phyloP scores from a whole-genome alignment of 1,140 invertebrate genomes.

The Lucilia cuprina region DNA sequence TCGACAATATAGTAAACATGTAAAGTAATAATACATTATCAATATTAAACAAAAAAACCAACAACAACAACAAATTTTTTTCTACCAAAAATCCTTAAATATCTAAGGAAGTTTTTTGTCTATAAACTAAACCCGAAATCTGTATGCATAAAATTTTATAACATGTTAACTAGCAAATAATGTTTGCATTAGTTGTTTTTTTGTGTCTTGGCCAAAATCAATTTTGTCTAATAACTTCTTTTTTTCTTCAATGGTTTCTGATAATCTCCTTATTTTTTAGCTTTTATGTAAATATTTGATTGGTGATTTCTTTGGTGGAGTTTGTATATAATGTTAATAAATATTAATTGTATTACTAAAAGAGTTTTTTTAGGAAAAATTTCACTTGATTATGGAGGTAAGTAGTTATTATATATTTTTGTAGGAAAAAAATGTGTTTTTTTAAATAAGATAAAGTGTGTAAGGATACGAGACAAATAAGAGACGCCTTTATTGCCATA shows the following conservation, averaged over 20 bases:
- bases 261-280: background rate
- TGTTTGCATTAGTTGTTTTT: background rate
- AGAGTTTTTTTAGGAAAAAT: background rate
- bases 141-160: conserved; percentile 59
- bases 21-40: conserved; percentile 10
- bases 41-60: conserved; percentile 6
- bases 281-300: background rate
- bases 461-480: background rate
- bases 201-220: background rate
- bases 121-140: background rate
- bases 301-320: background rate
- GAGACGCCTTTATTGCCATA: conserved; percentile 53
- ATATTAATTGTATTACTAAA: conserved; percentile 19
- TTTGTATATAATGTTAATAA: background rate
- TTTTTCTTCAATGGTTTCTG: background rate
- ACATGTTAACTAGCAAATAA: conserved; percentile 31
- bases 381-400: background rate
- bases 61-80: background rate
- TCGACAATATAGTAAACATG: background rate
- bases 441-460: background rate
- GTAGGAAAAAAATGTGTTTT: background rate
- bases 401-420: background rate
- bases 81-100: background rate
- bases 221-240: background rate
- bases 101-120: background rate